Base-by-base conservation (phyloP, 2,797 vertebrate species). In the Melopsittacus undulatus region DNA sequence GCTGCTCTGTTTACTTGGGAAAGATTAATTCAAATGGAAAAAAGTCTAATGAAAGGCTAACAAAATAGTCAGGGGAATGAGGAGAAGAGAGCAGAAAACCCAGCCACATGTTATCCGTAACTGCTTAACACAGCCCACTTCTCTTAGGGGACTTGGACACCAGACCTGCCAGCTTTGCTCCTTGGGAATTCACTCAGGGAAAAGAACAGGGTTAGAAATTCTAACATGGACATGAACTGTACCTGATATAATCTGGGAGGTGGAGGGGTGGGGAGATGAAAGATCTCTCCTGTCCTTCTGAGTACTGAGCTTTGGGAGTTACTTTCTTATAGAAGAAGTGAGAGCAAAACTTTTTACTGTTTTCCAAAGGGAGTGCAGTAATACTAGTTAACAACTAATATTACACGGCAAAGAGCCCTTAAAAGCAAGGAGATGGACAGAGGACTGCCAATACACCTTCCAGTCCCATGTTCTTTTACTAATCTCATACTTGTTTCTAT, bases 81-180 rank as follows among this genome's bases (percentile, higher is more conserved):
- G 52, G 52, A 80, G 18, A 57, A 75, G 16, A 68, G 12, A 57
- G 34, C 29, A 75, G 48, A 79, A 78, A 78, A 18, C 69, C 16
- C 46, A 78, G 61, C 3, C 49, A 66, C 0, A 0, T 21, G 27
- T 5, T 57, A 3, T 11, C 75, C 29, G 45, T 52, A 42, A 61
- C 9, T 48, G 5, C 1, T 1, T 54, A 19, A 10, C 15, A 32
- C 16, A 76, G 51, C 13, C n/a, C 32, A 34, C 22, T 34, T 10
- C 22, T 20, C 19, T 22, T n/a, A 34, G 63, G 52, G 20, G n/a
- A 40, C 54, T 9, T 49, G 23, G 27, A 67, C 5, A 2, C 22
- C 22, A 36, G 27, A 49, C 7, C 30, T 27, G 13, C 17, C n/a
- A 79, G 12, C 6, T 67, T 67, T 10, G 2, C 19, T 63, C 22